Conservation (phyloP, 2,888 invertebrate species). For the Clepsis dumicolana region DNA sequence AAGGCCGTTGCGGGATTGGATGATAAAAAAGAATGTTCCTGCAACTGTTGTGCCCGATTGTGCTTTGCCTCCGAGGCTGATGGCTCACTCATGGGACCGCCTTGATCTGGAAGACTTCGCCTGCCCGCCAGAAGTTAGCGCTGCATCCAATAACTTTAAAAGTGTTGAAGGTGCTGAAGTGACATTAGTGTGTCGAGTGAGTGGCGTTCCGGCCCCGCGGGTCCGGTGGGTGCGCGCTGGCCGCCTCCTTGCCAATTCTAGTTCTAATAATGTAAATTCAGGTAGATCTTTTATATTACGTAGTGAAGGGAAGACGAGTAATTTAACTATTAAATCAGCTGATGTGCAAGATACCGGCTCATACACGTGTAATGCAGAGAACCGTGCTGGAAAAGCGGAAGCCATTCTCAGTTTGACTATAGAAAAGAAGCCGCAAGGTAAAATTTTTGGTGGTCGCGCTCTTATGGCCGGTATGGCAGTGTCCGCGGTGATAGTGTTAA, state of each 20-base stretch:
- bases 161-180: constrained; percentile 91
- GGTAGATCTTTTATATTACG: constrained; percentile 89
- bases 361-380: constrained; percentile 92
- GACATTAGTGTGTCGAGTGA: constrained; percentile 90
- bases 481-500: constrained; percentile 88
- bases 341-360: constrained; percentile 91
- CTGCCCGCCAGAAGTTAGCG: constrained; percentile 90
- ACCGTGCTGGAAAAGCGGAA: constrained; percentile 92
- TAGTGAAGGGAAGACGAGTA: constrained; percentile 89
- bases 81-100: constrained; percentile 90
- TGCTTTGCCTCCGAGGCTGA: constrained; percentile 87
- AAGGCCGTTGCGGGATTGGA: constrained; percentile 92
- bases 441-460: constrained; percentile 85
- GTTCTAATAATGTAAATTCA: constrained; percentile 72
- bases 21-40: constrained; percentile 92
- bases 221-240: constrained; percentile 91
- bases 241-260: constrained; percentile 88
- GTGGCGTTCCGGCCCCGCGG: constrained; percentile 90
- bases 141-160: constrained; percentile 85
- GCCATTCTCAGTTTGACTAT: constrained; percentile 91
- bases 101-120: constrained; percentile 93
- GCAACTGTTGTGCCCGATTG: constrained; percentile 89
- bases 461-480: constrained; percentile 89
- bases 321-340: constrained; percentile 90
- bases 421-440: constrained; percentile 88